These are phyloP conservation scores for Hozukius guyotensis DNA, from an alignment of 2,797 vertebrate species.

Conservation along the genomic window DNA sequence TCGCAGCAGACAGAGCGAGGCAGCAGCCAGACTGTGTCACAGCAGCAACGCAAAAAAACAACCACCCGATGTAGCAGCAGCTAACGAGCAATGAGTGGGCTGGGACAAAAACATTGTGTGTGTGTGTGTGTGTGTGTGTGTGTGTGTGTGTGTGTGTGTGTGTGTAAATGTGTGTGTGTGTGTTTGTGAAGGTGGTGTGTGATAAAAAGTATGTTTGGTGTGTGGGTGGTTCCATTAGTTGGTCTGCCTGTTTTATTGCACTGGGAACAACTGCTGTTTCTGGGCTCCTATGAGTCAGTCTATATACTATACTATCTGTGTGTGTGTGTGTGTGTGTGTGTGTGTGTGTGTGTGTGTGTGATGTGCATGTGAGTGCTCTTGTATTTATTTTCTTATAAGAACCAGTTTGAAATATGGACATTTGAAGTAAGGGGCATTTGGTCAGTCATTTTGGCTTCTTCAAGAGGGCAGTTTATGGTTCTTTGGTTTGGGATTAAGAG, in stretches of 20 bases:
- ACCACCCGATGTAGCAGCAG: conserved; percentile 61
- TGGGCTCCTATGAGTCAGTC: conserved; percentile 63
- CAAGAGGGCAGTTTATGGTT: neutral
- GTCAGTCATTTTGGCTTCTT: conserved; percentile 1
- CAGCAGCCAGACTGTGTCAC: conserved; percentile 57
- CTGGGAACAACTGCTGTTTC: conserved; percentile 67
- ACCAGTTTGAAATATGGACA: conserved; percentile 12
- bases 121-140: conserved; percentile 19
- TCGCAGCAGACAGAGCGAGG: conserved; percentile 48
- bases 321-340: neutral
- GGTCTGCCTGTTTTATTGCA: conserved; percentile 74
- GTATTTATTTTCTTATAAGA: conserved; percentile 11
- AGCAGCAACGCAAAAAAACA: conserved; percentile 31
- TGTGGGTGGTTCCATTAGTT: conserved; percentile 77
- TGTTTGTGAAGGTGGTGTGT: conserved; percentile 65
- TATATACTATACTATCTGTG: conserved; percentile 45
- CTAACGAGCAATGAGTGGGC: conserved; percentile 72
- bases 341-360: neutral
- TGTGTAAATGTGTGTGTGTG: conserved; percentile 48
- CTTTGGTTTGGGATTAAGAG: conserved; percentile 6
- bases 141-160: conserved; percentile 51
- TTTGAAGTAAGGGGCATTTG: conserved; percentile 20
- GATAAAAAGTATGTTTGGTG: conserved; percentile 70
- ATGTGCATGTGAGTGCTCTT: neutral
- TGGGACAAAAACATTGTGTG: conserved; percentile 36